phyloP scores from a whole-genome alignment of 2,113 vertebrate genomes.

The Oxyruncus cristatus region DNA sequence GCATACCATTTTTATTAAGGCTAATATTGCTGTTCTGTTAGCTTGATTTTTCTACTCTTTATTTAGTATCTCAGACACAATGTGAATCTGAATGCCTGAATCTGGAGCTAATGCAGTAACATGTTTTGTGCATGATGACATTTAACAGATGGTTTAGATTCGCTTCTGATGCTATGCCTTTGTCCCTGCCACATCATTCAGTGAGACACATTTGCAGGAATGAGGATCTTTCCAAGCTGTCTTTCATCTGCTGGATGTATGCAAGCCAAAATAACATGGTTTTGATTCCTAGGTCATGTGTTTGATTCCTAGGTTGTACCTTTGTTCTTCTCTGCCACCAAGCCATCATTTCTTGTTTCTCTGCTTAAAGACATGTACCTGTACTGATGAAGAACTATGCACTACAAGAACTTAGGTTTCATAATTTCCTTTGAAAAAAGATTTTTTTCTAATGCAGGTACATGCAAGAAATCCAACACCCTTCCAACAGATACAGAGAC shows the following conservation, averaged over 20 bases:
- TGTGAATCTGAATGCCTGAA: background rate
- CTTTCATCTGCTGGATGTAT: background rate
- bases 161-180: background rate
- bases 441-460: background rate
- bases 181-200: conserved; percentile 1
- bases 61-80: background rate
- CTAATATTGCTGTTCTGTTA: background rate
- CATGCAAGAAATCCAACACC: background rate
- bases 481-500: background rate
- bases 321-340: background rate
- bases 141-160: conserved; percentile 48
- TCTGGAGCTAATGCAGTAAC: background rate
- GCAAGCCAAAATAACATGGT: background rate
- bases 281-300: background rate
- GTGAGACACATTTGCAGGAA: background rate
- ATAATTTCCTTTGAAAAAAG: background rate
- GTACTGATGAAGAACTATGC: background rate
- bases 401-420: background rate
- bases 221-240: background rate
- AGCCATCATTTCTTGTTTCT: background rate
- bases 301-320: background rate
- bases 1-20: background rate
- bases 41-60: background rate
- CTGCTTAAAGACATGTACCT: background rate
- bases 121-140: background rate